Base-by-base conservation (phyloP, 2,888 invertebrate genomes). In the Perdita meconis region DNA sequence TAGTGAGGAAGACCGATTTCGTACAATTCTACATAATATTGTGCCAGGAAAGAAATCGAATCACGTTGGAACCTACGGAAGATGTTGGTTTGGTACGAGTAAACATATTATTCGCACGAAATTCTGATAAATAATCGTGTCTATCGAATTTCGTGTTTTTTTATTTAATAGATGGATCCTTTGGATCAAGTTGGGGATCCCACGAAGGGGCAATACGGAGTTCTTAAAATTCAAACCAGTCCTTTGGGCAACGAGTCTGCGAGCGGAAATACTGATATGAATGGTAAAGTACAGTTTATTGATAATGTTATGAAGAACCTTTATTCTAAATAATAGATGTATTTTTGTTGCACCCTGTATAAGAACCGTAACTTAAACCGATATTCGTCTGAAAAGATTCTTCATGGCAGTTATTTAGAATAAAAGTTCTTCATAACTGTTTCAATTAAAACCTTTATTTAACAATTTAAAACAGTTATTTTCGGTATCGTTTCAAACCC, bases 11-110 rank as follows among this genome's bases (percentile, higher is more conserved):
- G 74, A 96, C 97, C 44, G 96, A 97, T 10, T 96, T 98, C 87
- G 96, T 98, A 36, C 95, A 96, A 81, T 96, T 96, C 90, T 97
- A 98, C 89, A 94, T 97, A 89, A 95, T 94, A 24, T 92, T 96
- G 19, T 96, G 96, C 63, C 94, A 95, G 83, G 95, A 96, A 85
- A 95, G 95, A 0, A 95, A 96, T 83, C 96, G 96, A 86, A 97
- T 97, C 73, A 96, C 96, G 0, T 92, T 97, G 78, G 96, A 97
- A 87, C 97, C 97, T 0, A 96, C 96, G 72, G 97, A 98, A 93
- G 97, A 97, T 92, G 96, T 95, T 64, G 96, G 95, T 84, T 92
- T 96, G 94, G 96, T 96, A 94, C 60, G 19, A 67, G n/a, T 2
- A 30, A 30, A 30, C 2, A 6, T 30, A 4, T 30, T 30, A 30